phyloP scores from a whole-genome alignment of 92 coral and sea anemone species.

The Epizoanthus scotinus region DNA sequence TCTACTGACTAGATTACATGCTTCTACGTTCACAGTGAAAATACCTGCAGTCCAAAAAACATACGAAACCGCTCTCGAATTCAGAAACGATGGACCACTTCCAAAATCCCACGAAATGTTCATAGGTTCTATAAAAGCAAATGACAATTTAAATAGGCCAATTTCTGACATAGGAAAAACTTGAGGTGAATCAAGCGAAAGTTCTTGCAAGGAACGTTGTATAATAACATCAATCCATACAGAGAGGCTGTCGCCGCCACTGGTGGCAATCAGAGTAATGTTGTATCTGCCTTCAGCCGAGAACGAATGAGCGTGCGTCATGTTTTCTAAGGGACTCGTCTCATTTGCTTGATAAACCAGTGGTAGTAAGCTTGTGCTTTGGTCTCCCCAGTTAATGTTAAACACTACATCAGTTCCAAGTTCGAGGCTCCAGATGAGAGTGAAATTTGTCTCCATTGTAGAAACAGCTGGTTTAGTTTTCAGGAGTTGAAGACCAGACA shows the following conservation, averaged over 20 bases:
- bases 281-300: background rate
- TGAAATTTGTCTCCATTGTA: background rate
- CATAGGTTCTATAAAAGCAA: conserved; percentile 23
- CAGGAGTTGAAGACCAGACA: conserved; percentile 18
- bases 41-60: background rate
- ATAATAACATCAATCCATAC: background rate
- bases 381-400: conserved; percentile 28
- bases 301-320: background rate
- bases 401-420: conserved; percentile 29
- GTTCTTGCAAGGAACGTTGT: conserved; percentile 18
- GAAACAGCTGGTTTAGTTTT: background rate
- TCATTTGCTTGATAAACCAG: background rate
- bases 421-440: background rate
- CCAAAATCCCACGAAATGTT: conserved; percentile 32
- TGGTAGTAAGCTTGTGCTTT: background rate
- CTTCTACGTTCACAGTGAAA: conserved; percentile 9
- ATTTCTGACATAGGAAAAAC: background rate
- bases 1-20: conserved; percentile 24
- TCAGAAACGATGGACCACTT: background rate
- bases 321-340: background rate
- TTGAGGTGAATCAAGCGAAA: conserved; percentile 10
- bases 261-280: background rate
- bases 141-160: conserved; percentile 26
- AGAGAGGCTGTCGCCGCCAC: background rate
- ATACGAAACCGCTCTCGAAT: background rate